These are phyloP conservation scores for Numenius phaeopus DNA, from an alignment of 2,797 vertebrate genomes.

Conservation along the genomic window DNA sequence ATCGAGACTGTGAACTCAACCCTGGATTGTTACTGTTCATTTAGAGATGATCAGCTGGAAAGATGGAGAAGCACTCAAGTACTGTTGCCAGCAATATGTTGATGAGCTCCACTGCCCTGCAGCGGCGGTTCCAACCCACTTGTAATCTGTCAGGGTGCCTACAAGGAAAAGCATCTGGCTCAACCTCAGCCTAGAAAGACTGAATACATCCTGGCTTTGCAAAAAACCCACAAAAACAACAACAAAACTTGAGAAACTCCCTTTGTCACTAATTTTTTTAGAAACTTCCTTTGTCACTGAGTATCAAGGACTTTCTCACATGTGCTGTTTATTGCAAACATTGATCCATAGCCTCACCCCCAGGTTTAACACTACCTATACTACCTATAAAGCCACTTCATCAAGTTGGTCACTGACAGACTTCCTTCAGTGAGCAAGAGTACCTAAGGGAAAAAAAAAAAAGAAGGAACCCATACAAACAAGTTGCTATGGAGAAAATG, in stretches of 20 bases:
- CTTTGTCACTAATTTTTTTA: background rate
- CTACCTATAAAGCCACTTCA: background rate
- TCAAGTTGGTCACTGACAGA: background rate
- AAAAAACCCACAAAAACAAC: background rate
- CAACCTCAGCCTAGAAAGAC: background rate
- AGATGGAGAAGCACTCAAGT: background rate
- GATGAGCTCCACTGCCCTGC: slow-evolving; percentile 9
- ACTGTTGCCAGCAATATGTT: slow-evolving; percentile 20
- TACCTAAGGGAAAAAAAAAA: background rate
- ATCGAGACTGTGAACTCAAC: background rate
- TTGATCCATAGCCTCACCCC: background rate
- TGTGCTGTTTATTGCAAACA: background rate
- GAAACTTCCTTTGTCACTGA: background rate
- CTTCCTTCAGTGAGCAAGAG: background rate
- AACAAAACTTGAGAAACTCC: background rate
- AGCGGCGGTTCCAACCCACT: background rate
- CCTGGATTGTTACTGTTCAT: background rate
- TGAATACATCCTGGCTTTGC: background rate
- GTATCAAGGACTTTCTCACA: background rate
- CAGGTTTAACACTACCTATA: background rate
- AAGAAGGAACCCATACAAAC: background rate
- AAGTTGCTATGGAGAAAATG: background rate
- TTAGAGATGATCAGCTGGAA: slow-evolving; percentile 21
- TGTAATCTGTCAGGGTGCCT: background rate
- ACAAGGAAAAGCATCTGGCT: slow-evolving; percentile 19